Conservation (phyloP, 2,888 invertebrate genomes). For the Eilema griseolum region DNA sequence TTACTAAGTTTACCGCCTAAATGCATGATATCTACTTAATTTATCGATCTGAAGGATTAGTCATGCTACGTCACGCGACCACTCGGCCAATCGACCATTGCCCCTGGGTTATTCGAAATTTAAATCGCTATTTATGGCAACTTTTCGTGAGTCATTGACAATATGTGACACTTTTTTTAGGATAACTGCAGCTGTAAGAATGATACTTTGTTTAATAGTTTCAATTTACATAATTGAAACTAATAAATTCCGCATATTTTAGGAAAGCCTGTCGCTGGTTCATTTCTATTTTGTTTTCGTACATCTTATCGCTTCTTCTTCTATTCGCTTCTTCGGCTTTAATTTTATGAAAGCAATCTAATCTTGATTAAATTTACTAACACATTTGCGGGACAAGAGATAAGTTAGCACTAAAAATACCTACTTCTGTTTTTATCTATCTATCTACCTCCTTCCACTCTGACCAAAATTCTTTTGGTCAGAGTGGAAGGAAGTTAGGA, state of each 20-base stretch:
- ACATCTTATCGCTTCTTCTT: not conserved
- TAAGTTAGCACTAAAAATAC: not conserved
- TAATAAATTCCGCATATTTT: too few relatives aligned
- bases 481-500: too few relatives aligned
- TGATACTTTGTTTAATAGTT: too few relatives aligned
- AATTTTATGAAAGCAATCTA: slow-evolving; percentile 16
- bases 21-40: not conserved
- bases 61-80: slow-evolving; percentile 2
- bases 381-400: slow-evolving; percentile 8
- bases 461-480: too few relatives aligned
- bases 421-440: not conserved
- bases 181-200: too few relatives aligned
- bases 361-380: slow-evolving; percentile 11
- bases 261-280: too few relatives aligned
- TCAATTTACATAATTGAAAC: too few relatives aligned
- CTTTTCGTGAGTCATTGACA: not conserved
- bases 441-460: too few relatives aligned
- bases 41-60: not conserved
- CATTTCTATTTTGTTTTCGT: not conserved
- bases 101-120: slow-evolving; percentile 1
- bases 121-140: not conserved
- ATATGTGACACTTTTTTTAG: not conserved
- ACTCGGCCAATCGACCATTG: not conserved
- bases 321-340: too few relatives aligned
- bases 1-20: too few relatives aligned